Evolutionary conservation across 2,797 vertebrate species (phyloP), one percentile per base, ranked within the genome.

Genomic region (Petrocephalus schoutedeni): DNA sequence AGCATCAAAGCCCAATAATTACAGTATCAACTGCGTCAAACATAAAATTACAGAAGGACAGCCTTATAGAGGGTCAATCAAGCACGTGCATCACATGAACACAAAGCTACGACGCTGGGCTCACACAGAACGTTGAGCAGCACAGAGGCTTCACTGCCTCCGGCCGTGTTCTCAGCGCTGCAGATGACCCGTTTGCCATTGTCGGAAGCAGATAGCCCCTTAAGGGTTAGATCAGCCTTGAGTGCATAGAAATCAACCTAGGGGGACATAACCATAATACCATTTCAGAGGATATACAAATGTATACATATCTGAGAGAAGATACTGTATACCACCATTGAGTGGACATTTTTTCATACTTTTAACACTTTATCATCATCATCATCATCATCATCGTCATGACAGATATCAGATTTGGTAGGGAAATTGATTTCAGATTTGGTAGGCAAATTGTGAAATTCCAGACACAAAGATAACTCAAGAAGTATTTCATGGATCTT

Each of bases 51-150:
- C 59, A 53, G 58, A 23, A 56, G 19, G 19, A n/a, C 54, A 21
- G 57, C 19, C 51, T n/a, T 9, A 49, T 28, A 54, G 54, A 8
- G 6, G 5, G 21, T 21, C 58, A 4, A 14, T 0, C 58, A 67
- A n/a, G 2, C 57, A 86, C 49, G 77, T 59, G 67, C 74, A 45
- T 54, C 74, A 23, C 6, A 56, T 36, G 14, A 16, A n/a, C 4
- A 87, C 21, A 80, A 86, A 86, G 41, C 67, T 45, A 74, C 2
- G 2, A 41, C 5, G 56, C 12, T 41, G 21, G 21, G 71, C 87
- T 88, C 97, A 99, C 98, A 99, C 93, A 97, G 97, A 89, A 99
- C 97, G 0, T 97, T 97, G 91, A 99, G 96, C 91, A 96, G 95
- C 0, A 98, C 96, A 58, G 95, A 95, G 90, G 96, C 96, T 92